These are phyloP conservation scores for Thecophora atra DNA, from an alignment of 2,888 invertebrate genomes.

Conservation along the genomic window DNA sequence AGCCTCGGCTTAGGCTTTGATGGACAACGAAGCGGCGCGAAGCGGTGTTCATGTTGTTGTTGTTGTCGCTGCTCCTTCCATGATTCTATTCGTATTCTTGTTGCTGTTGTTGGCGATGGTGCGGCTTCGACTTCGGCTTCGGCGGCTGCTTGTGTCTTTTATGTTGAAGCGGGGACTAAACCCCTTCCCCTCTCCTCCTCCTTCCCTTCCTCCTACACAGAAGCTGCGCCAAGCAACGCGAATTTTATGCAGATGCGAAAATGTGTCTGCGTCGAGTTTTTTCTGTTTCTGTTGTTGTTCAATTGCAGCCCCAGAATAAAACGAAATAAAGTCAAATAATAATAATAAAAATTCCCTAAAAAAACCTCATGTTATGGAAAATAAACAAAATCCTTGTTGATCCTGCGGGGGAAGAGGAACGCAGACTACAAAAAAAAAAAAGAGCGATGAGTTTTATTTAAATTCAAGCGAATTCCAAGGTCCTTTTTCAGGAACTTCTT, in stretches of 20 bases:
- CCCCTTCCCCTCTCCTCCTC: not conserved
- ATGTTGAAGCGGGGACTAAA: slow-evolving; percentile 10
- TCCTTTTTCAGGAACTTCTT: no score
- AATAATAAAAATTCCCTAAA: slow-evolving; percentile 15
- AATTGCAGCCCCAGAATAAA: not conserved
- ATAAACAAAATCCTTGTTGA: not conserved
- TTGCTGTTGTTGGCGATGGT: not conserved
- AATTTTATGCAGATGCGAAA: slow-evolving; percentile 36
- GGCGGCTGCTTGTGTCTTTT: not conserved
- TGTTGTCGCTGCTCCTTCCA: slow-evolving; percentile 12
- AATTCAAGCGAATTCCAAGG: not conserved
- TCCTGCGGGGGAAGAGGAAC: slow-evolving; percentile 11
- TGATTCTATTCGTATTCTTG: not conserved
- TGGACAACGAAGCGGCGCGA: slow-evolving; percentile 33
- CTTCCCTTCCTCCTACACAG: not conserved
- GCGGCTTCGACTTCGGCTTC: not conserved
- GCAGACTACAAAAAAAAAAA: slow-evolving; percentile 31
- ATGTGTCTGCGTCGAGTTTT: slow-evolving; percentile 26
- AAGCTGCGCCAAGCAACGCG: slow-evolving; percentile 28
- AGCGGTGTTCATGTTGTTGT: slow-evolving; percentile 14
- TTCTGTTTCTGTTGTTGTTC: slow-evolving; percentile 32
- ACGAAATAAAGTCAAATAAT: slow-evolving; percentile 12
- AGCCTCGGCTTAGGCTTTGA: slow-evolving; percentile 26
- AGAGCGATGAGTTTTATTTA: not conserved
- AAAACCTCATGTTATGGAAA: not conserved